Evolutionary conservation across 2,113 vertebrate species (phyloP).

Genomic region (Semnornis frantzii): DNA sequence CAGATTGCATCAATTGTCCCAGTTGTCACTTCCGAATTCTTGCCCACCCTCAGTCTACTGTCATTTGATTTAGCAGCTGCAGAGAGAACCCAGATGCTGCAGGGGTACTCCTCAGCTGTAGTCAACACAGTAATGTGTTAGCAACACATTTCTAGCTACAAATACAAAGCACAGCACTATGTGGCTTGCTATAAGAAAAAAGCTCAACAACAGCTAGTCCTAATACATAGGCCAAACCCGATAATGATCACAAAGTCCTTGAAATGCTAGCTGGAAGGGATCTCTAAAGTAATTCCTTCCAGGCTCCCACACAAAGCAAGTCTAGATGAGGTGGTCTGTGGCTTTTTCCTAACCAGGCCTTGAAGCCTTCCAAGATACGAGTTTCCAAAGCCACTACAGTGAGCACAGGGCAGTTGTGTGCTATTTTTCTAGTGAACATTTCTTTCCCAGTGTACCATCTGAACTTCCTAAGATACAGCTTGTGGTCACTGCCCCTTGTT

Average conservation of each 20-base stretch:
- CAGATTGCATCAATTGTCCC: background rate
- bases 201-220: background rate
- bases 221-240: background rate
- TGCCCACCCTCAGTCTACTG: background rate
- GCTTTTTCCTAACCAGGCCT: background rate
- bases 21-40: background rate
- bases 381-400: background rate
- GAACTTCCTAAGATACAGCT: background rate
- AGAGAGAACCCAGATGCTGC: background rate
- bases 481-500: background rate
- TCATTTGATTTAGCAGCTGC: background rate
- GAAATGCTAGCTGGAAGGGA: background rate
- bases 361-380: background rate
- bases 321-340: background rate
- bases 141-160: background rate
- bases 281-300: background rate
- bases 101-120: background rate
- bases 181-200: background rate
- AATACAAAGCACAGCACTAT: background rate
- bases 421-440: background rate
- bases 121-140: background rate
- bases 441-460: background rate
- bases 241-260: background rate
- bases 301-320: background rate
- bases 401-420: background rate